Evolutionary conservation across 1,140 invertebrate species (phyloP).

Genomic region (Cotesia typhae): DNA sequence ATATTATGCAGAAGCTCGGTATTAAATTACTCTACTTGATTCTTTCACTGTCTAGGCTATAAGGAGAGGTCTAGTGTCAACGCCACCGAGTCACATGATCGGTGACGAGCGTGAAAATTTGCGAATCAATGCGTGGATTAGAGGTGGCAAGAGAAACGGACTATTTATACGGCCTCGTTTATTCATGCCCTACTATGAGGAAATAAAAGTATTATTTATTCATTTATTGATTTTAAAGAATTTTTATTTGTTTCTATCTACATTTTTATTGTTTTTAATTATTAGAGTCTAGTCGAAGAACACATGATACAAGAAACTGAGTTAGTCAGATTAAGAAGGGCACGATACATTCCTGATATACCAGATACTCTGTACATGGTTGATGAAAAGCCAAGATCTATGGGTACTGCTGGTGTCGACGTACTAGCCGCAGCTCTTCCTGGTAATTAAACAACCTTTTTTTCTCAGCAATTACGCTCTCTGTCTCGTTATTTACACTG

Average conservation of each 20-base stretch:
- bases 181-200: constrained; percentile 94
- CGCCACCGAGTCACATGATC: constrained; percentile 88
- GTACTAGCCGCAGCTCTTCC: constrained; percentile 70
- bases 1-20: too few species aligned
- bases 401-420: constrained; percentile 73
- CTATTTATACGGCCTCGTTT: constrained; percentile 85
- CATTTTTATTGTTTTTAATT: constrained; percentile 9
- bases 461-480: not conserved
- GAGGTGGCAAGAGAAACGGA: constrained; percentile 80
- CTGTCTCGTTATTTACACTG: not conserved
- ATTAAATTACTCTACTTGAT: constrained; percentile 11
- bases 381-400: constrained; percentile 70
- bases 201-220: constrained; percentile 77
- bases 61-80: constrained; percentile 84
- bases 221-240: constrained; percentile 23
- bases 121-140: constrained; percentile 86
- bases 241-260: constrained; percentile 9
- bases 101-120: constrained; percentile 75
- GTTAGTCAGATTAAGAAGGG: constrained; percentile 75
- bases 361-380: constrained; percentile 96
- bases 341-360: constrained; percentile 79
- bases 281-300: constrained; percentile 80
- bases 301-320: constrained; percentile 83
- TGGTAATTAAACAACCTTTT: constrained; percentile 50
- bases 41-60: constrained; percentile 69